Conservation (phyloP, 2,797 vertebrate genomes). For the Periparus ater region DNA sequence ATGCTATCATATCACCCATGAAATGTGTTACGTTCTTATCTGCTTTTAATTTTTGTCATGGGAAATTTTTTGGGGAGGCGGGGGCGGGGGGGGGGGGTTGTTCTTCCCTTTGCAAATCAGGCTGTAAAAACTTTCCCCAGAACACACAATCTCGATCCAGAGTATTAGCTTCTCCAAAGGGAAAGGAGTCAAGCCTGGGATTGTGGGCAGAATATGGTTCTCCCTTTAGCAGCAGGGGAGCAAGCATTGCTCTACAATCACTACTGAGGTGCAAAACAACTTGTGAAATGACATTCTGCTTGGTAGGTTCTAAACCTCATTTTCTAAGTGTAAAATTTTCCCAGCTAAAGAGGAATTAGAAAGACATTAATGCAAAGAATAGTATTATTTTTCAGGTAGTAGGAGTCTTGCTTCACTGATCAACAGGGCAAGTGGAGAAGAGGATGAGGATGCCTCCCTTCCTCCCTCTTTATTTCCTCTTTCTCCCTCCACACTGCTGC, state of each 20-base stretch:
- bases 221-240: not conserved
- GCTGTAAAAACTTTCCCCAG: not conserved
- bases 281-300: not conserved
- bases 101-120: not conserved
- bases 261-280: not conserved
- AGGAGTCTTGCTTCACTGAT: not conserved
- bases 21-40: not conserved
- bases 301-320: not conserved
- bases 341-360: not conserved
- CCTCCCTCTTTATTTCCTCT: not conserved
- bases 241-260: not conserved
- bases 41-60: not conserved
- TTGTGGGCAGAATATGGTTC: not conserved
- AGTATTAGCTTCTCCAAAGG: not conserved
- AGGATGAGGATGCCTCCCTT: not conserved
- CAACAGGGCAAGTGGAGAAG: not conserved
- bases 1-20: not conserved
- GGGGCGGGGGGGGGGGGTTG: accelerated
- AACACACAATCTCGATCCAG: accelerated
- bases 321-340: not conserved
- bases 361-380: not conserved
- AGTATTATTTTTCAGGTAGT: not conserved
- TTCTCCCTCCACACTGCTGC: not conserved
- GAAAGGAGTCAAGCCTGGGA: not conserved
- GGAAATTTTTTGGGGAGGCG: not conserved